phyloP scores from a whole-genome alignment of 1,140 invertebrate species.

The Rhopalosiphum maidis region DNA sequence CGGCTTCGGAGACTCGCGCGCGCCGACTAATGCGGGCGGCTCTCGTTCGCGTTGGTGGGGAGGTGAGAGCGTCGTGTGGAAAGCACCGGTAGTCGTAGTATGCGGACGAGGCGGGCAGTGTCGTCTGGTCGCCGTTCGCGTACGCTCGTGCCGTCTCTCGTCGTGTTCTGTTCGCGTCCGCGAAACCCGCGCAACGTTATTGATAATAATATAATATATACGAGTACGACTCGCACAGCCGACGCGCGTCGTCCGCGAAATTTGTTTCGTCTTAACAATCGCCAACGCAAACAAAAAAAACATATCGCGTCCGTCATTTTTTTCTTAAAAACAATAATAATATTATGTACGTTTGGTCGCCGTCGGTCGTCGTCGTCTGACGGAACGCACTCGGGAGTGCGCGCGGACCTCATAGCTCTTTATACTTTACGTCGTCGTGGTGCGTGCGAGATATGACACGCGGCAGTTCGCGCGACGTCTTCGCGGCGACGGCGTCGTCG shows the following conservation, averaged over 20 bases:
- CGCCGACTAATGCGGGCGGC: not conserved
- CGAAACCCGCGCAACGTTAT: not conserved
- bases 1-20: not conserved
- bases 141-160: not conserved
- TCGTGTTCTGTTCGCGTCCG: not conserved
- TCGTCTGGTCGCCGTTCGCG: not conserved
- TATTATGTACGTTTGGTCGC: not conserved
- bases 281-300: not conserved
- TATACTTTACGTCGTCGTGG: not conserved
- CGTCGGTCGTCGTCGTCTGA: not conserved
- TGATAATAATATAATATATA: too few relatives aligned
- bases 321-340: not conserved
- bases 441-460: not conserved
- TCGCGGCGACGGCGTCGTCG: not conserved
- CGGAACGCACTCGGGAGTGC: not conserved
- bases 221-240: not conserved
- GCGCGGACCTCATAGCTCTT: not conserved
- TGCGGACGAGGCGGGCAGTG: not conserved
- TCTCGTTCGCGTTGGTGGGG: not conserved
- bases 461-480: not conserved
- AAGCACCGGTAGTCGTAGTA: not conserved
- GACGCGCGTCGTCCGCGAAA: not conserved
- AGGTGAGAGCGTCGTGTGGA: slow-evolving; percentile 11
- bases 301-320: not conserved
- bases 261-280: not conserved